Conservation (phyloP, 2,113 vertebrate species). For the Lophius piscatorius region DNA sequence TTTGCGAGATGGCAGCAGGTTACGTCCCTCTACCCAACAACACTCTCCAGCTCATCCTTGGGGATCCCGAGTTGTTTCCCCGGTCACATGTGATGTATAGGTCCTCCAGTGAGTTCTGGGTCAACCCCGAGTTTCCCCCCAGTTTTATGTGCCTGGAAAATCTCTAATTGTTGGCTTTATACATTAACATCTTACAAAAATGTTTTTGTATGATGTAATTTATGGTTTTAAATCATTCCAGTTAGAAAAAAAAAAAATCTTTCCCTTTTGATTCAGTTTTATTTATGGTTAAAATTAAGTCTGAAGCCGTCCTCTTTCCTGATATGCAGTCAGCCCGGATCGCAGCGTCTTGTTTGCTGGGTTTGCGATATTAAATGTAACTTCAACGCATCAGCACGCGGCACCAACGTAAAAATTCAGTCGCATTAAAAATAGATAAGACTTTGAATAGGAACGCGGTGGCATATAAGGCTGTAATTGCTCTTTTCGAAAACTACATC, state of each 20-base stretch:
- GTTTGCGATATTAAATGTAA: conserved; percentile 17
- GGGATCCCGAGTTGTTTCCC: too few relatives aligned
- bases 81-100: too few relatives aligned
- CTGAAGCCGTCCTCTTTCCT: neutral
- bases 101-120: too few relatives aligned
- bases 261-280: neutral
- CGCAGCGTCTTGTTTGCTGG: neutral
- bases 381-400: neutral
- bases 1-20: too few relatives aligned
- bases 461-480: conserved; percentile 43
- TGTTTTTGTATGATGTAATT: too few relatives aligned
- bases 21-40: too few relatives aligned
- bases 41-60: too few relatives aligned
- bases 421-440: conserved; percentile 46
- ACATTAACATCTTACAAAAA: too few relatives aligned
- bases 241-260: neutral
- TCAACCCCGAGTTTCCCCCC: too few relatives aligned
- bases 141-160: too few relatives aligned
- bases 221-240: too few relatives aligned
- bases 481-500: conserved; percentile 34
- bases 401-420: conserved; percentile 1
- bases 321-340: neutral
- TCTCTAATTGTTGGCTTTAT: too few relatives aligned
- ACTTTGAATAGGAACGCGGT: conserved; percentile 28
- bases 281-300: neutral